Evolutionary conservation across 2,797 vertebrate species (phyloP).

Genomic region (Sphenopsis melanotis): DNA sequence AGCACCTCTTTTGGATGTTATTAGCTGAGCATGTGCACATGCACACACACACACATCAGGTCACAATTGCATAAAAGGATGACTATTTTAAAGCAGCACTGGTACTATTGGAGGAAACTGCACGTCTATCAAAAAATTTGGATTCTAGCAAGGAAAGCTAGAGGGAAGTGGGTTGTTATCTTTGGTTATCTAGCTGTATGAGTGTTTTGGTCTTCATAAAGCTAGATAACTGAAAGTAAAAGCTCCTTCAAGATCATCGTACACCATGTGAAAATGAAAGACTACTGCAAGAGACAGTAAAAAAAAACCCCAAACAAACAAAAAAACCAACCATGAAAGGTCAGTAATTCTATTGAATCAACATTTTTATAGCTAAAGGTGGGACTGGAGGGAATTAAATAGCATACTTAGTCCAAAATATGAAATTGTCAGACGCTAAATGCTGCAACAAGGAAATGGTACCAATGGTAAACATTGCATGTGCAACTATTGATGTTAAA

Average conservation of each 20-base stretch:
- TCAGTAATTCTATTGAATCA: slow-evolving; percentile 67
- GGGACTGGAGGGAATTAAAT: slow-evolving; percentile 36
- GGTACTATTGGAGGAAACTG: slow-evolving; percentile 31
- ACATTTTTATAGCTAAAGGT: slow-evolving; percentile 51
- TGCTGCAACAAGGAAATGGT: slow-evolving; percentile 40
- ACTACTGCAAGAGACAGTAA: slow-evolving; percentile 64
- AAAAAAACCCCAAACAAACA: background rate
- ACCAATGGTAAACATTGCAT: slow-evolving; percentile 49
- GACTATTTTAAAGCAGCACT: slow-evolving; percentile 25
- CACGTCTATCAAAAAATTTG: background rate
- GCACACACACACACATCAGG: background rate
- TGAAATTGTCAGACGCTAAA: slow-evolving; percentile 26
- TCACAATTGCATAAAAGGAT: slow-evolving; percentile 45
- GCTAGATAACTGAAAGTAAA: too few relatives aligned
- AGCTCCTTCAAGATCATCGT: slow-evolving; percentile 94
- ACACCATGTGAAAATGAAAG: slow-evolving; percentile 68
- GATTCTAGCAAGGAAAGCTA: slow-evolving; percentile 42
- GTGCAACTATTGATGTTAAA: slow-evolving; percentile 39
- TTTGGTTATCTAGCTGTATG: slow-evolving; percentile 88
- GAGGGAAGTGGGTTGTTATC: slow-evolving; percentile 82
- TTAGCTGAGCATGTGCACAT: background rate
- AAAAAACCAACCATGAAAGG: slow-evolving; percentile 25
- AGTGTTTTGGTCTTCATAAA: slow-evolving; percentile 66
- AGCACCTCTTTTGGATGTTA: slow-evolving; percentile 69
- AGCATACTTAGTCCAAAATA: background rate